phyloP scores from a whole-genome alignment of 2,888 invertebrate genomes.

The Sarcophaga caerulescens region DNA sequence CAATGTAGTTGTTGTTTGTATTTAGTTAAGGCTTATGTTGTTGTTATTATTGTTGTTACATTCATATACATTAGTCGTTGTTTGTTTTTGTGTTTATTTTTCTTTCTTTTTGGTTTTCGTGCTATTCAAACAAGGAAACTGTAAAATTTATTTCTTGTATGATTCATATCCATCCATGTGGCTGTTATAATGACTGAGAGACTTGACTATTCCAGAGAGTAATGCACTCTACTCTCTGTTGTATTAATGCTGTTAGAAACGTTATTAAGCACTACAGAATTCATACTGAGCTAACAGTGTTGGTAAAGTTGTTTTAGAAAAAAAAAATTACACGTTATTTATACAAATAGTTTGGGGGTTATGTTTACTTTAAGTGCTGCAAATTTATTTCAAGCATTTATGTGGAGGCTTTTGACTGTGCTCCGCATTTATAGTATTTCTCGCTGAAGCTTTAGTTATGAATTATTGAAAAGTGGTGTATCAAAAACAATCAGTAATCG shows the following conservation, averaged over 20 bases:
- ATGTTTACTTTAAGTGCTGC: no score
- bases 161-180: constrained; percentile 58
- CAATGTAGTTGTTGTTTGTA: background rate
- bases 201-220: background rate
- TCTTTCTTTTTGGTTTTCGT: background rate
- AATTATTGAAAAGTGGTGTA: no score
- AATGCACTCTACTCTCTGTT: background rate
- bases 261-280: background rate
- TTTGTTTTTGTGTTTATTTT: no score
- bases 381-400: no score
- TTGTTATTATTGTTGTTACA: background rate
- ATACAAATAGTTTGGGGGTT: no score
- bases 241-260: background rate
- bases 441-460: no score
- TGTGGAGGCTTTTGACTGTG: no score
- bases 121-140: constrained; percentile 62
- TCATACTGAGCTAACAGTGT: background rate
- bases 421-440: no score
- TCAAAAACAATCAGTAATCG: no score
- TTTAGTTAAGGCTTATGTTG: background rate
- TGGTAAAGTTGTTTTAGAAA: background rate
- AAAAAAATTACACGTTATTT: no score
- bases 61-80: background rate
- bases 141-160: constrained; percentile 58
- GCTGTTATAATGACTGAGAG: constrained; percentile 10